Evolutionary conservation across 2,113 vertebrate species (phyloP), one percentile per base, ranked within the genome.

Genomic region (Pseudois nayaur): DNA sequence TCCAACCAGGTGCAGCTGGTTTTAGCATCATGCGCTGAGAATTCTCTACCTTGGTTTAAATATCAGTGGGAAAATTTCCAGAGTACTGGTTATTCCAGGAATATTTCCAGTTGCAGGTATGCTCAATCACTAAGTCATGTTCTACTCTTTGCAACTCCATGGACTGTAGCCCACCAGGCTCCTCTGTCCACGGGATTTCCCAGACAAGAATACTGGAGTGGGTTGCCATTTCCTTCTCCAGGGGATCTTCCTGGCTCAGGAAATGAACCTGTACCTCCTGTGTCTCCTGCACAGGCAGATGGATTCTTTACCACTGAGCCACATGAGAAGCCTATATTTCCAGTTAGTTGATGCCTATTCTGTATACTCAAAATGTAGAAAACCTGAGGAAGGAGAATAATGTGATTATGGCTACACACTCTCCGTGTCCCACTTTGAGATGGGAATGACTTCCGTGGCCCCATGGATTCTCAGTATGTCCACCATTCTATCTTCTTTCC

Each of bases 371-470:
- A 67, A 54, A 31, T 71, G 7, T 45, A 31, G 5, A 12, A 78
- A 94, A 74, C 8, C 6, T 50, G 62, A n/a, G 15, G 17, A 79
- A 45, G 1, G 31, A 62, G n/a, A 84, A 12, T 40, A 31, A 3
- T 64, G 21, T 7, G 14, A 11, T 54, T 89, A 27, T 50, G 36
- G 3, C 13, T 62, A 59, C 5, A 43, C 8, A 25, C 0, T 0
- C 12, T 48, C 25, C 0, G 50, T n/a, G 15, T 81, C 9, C 27
- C 19, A 50, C 16, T 11, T 31, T 31, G 12, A 90, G 33, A 62
- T 2, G 9, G 9, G 33, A 9, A 71, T n/a, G 25, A 25, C 0
- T 12, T 2, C 45, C 29, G 14, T 13, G 16, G 13, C 15, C 3
- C 23, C 1, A 60, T 23, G 11, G 10, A 48, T 15, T 90, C 27